Base-by-base conservation (phyloP, 2,797 vertebrate genomes). In the Peromyscus eremicus region DNA sequence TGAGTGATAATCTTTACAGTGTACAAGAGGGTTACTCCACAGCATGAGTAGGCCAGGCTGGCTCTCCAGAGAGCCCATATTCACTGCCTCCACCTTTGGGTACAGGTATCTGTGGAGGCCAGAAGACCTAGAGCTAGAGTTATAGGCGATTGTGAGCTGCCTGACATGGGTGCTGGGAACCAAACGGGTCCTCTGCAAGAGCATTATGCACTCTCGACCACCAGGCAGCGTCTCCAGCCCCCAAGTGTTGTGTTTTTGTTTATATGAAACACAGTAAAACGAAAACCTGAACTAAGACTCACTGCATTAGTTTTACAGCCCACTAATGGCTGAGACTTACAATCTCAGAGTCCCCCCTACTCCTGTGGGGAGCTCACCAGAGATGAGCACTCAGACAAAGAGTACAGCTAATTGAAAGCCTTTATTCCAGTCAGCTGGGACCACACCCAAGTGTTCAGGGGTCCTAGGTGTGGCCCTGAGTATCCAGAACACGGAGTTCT, bases 251-350 rank as follows among this genome's bases (percentile, higher is more conserved):
- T 40, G 82, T 17, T 64, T 43, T 3, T 83, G 57, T 83, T 64
- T 32, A 23, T 29, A 64, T 25, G 23, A 52, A 64, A 82, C 40
- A 79, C 25, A 75, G 79, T 81, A 75, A 43, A 32, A 27, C 57
- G 52, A 82, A 89, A 37, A 71, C 49, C 55, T 34, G 46, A 94
- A 49, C 60, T 87, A 84, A 94, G 76, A 91, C 25, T 52, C 13
- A 32, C 13, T 49, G n/a, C 13, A 10, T 97, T 66, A 85, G 6
- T 82, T 95, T 93, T 89, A 82, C 9, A n/a, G 64, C 0, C 57
- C 29, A 80, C 32, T 77, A 55, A 27, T 85, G n/a, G 64, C 11
- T 14, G n/a, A 77, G 6, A 86, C 6, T 19, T 83, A 85, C 62
- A 71, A 71, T 80, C 95, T 85, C 57, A 92, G 90, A 94, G 90